Percentiles rank a stretch among this genome's conserved stretches.
Evolutionary conservation across 2,113 vertebrate species (phyloP).

Genomic region (Acanthisitta chloris): DNA sequence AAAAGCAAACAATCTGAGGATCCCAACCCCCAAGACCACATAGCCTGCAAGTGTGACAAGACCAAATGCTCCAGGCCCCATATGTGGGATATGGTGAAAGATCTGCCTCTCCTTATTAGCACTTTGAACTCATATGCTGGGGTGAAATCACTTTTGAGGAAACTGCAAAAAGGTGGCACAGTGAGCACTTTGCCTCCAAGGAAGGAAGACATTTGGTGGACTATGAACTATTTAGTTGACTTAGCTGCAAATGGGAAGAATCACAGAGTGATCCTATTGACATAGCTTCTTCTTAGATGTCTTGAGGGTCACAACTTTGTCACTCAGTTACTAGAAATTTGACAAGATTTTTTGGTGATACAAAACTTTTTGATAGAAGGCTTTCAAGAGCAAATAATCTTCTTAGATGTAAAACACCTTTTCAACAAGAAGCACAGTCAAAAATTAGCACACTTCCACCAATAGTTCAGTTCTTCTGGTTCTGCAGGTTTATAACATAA

Average conservation of each 20-base stretch:
- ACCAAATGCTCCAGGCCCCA: conserved; percentile 33
- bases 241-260: not conserved
- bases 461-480: not conserved
- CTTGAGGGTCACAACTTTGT: not conserved
- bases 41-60: not conserved
- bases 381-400: not conserved
- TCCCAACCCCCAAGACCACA: not conserved
- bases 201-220: conserved; percentile 21
- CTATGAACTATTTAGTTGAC: not conserved
- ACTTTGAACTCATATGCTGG: not conserved
- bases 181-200: not conserved
- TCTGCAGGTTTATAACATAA: not conserved
- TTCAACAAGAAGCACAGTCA: not conserved
- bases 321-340: not conserved
- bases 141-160: not conserved
- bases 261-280: not conserved
- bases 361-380: not conserved
- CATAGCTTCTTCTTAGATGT: not conserved
- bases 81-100: not conserved
- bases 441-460: not conserved
- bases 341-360: not conserved
- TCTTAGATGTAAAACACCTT: not conserved
- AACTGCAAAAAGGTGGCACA: conserved; percentile 7
- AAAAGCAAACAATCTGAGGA: not conserved
- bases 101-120: not conserved